phyloP scores from a whole-genome alignment of 2,113 vertebrate species.

The Corythaixoides concolor region DNA sequence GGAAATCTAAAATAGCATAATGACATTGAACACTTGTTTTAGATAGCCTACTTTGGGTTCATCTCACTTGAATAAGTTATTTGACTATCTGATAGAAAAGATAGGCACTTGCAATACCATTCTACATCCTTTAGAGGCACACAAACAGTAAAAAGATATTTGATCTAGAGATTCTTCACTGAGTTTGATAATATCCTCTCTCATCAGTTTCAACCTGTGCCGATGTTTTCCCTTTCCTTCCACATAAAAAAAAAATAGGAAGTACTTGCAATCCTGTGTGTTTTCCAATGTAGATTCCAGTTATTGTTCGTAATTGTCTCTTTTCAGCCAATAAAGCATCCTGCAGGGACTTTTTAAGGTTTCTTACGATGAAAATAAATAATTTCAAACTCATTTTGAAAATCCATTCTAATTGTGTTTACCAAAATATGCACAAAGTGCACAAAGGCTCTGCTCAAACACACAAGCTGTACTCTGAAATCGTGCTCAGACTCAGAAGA shows the following conservation, averaged over 20 bases:
- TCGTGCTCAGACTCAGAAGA: not conserved
- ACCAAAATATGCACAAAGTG: not conserved
- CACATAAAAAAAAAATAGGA: not conserved
- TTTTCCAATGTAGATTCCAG: not conserved
- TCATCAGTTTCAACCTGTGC: not conserved
- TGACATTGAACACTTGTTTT: not conserved
- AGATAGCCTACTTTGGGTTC: not conserved
- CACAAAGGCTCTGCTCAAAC: not conserved
- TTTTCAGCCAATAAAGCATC: not conserved
- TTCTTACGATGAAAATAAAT: not conserved
- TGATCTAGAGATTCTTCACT: not conserved
- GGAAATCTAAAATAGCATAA: not conserved
- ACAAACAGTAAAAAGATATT: not conserved
- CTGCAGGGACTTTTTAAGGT: not conserved
- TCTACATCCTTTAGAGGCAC: not conserved
- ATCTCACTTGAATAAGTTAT: not conserved
- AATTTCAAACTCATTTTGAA: not conserved
- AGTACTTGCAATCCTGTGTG: not conserved
- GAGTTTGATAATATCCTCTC: not conserved
- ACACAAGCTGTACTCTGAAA: not conserved
- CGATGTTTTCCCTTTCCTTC: not conserved
- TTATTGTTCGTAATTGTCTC: not conserved
- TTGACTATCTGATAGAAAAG: not conserved
- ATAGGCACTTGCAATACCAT: not conserved
- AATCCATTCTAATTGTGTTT: not conserved